Base-by-base conservation (phyloP, 2,797 vertebrate genomes). In the Urosaurus nigricauda region DNA sequence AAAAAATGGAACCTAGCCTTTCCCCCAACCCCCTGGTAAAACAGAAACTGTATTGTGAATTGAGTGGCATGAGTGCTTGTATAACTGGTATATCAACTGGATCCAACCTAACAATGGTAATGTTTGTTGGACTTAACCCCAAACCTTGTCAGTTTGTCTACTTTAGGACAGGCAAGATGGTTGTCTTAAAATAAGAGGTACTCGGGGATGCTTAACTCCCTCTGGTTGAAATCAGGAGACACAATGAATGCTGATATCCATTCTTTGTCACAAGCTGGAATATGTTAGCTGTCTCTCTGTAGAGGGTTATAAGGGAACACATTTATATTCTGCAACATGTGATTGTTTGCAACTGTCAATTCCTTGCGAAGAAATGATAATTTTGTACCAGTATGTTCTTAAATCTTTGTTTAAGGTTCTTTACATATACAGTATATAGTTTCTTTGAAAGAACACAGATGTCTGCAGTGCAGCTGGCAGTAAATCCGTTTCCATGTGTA, bases 381-480 rank as follows among this genome's bases (percentile, higher is more conserved):
- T 93, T 93, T 92, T 94, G 56, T 93, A 91, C 89, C 84, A 89
- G 0, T 6, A 0, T 94, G 85, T 89, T 24, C 86, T 92, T 88
- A 93, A 94, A 93, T 88, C 95, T 88, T 87, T 96, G 65, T 77
- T 87, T 92, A 88, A 88, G 92, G 80, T 87, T 88, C 84, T 93
- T 89, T 92, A 90, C 2, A 3, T 83, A 90, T 92, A 87, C 85
- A 43, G 43, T 43, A 43, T 5, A 92, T 87, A 90, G 94, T 96
- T 95, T 95, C 90, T 89, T 94, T 95, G 95, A 95, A 95, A 94
- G 90, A 94, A 89, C 92, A 86, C 94, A 94, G 93, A 92, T 95
- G 94, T 90, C 95, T 91, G 89, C 90, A 90, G 91, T 93, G 83
- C 93, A 96, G 94, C 95, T 96, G 94, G 88, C 84, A 92, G 8